Conservation (phyloP, 2,113 vertebrate species). For the Nyctereutes procyonoides region DNA sequence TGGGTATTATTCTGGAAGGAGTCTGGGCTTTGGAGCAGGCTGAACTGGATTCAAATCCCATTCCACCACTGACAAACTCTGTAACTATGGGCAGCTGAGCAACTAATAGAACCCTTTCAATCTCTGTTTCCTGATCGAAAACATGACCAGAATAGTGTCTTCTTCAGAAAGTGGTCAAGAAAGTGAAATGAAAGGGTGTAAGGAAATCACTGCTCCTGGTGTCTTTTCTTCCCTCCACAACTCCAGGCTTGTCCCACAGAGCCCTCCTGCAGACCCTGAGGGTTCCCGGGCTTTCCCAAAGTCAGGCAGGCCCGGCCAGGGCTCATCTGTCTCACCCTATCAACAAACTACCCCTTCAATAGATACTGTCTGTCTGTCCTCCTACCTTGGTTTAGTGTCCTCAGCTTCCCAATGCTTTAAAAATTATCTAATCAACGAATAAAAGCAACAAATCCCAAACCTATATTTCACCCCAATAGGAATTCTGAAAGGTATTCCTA, state of each 20-base stretch:
- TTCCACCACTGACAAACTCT: neutral
- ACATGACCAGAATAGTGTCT: neutral
- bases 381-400: neutral
- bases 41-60: neutral
- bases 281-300: neutral
- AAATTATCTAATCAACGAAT: neutral
- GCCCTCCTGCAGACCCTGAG: neutral
- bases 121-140: neutral
- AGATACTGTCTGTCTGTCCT: neutral
- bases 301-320: neutral
- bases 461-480: neutral
- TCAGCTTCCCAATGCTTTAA: neutral
- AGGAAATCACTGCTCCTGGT: neutral
- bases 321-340: neutral
- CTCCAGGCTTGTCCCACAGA: neutral
- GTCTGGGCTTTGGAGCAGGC: neutral
- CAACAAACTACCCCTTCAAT: neutral
- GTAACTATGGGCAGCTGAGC: rapidly evolving
- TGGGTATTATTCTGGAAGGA: slow-evolving; percentile 13
- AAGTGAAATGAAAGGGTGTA: neutral
- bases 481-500: neutral
- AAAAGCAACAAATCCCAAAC: neutral
- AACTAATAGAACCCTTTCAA: rapidly evolving
- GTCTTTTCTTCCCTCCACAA: neutral
- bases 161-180: slow-evolving; percentile 1